Base-by-base conservation (phyloP, 92 coral and sea anemone species). In the Epizoanthus scotinus region DNA sequence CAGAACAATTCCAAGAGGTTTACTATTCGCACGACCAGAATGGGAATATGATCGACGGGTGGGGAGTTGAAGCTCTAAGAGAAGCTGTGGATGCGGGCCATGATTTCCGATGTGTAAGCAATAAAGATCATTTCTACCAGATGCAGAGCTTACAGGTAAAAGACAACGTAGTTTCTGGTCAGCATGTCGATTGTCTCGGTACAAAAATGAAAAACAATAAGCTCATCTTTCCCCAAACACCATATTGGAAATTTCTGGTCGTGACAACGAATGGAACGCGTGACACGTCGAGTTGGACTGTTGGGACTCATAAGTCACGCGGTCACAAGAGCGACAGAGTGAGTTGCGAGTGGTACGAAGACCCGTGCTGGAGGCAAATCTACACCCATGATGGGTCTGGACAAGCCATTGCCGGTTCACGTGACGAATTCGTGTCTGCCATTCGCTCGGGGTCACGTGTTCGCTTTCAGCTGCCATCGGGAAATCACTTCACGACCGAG, bases 201-300 rank as follows among this genome's bases (percentile, higher is more conserved):
- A 21, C 56, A 25, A 83, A 38, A 72, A 83, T 83, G 59, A 67
- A 34, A 29, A 56, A 63, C 34, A 58, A 49, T 31, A 71, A 70
- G 36, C 82, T 83, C 25, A 47, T 61, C 26, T 83, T 28, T 42
- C 81, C 62, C 38, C 31, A 29, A 14, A 70, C 69, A 2, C 80
- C 86, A 5, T 83, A 83, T 42, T 83, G 86, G 86, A 64, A 73
- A 13, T 83, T 72, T 36, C 72, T 56, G 31, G 55, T 70, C 44
- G 7, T 70, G 63, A 83, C 86, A 60, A 59, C 86, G 26, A 40
- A 71, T 63, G 86, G 86, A 42, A 83, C 81, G 54, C 86, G 82
- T 73, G 86, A 83, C 70, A 70, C 77, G 59, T 83, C 86, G 36
- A 56, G 81, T 8, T 83, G 86, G 86, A 83, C 82, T 15, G 82